These are phyloP conservation scores for Phyllostomus discolor DNA, from an alignment of 2,113 vertebrate species.

Conservation along the genomic window DNA sequence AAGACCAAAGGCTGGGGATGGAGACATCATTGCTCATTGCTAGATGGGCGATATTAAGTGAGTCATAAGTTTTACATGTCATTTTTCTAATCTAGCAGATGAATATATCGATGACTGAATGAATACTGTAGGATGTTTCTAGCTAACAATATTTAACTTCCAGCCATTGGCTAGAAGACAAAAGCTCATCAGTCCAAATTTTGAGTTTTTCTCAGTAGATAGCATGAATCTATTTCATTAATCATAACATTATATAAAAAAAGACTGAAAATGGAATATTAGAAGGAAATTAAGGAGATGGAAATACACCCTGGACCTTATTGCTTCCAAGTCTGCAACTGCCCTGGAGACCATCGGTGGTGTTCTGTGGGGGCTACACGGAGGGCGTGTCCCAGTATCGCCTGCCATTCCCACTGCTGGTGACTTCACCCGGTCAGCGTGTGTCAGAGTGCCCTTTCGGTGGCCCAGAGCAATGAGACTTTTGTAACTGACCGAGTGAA, in stretches of 20 bases:
- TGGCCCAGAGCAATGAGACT: background rate
- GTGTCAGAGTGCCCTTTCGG: background rate
- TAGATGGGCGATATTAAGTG: too few species aligned
- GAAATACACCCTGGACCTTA: background rate
- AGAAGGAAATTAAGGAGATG: background rate
- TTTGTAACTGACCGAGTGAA: background rate
- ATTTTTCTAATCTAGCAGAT: background rate
- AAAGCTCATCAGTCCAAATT: background rate
- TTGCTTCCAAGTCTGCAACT: background rate
- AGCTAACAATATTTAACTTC: background rate
- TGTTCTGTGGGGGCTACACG: background rate
- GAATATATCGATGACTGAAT: background rate
- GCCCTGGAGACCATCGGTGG: background rate
- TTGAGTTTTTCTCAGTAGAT: background rate
- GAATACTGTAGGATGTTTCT: background rate
- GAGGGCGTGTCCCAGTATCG: rapidly evolving
- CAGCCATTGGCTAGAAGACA: background rate
- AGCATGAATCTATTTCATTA: background rate
- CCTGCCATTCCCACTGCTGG: background rate
- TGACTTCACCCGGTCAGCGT: background rate
- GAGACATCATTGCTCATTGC: background rate
- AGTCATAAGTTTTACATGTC: background rate
- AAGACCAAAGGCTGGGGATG: background rate
- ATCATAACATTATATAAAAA: background rate
- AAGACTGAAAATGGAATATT: background rate